Percentiles rank a stretch among this genome's conserved stretches.
Conservation (phyloP, 2,113 vertebrate genomes). For the Salminus brasiliensis region DNA sequence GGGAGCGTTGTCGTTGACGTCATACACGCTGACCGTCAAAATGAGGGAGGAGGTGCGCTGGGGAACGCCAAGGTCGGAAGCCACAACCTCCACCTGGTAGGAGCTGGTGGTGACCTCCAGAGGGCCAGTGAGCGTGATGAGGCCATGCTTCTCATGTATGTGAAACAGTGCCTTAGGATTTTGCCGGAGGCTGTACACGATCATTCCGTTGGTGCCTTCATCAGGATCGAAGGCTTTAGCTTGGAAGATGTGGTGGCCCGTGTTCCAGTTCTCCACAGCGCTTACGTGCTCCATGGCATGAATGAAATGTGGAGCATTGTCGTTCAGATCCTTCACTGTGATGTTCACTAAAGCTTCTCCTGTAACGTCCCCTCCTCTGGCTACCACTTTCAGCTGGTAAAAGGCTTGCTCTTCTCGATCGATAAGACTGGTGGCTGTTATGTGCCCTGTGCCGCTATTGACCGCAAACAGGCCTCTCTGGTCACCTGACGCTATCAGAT, state of each 20-base stretch:
- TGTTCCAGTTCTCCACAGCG: conserved; percentile 94
- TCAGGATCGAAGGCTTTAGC: conserved; percentile 91
- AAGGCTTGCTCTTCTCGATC: conserved; percentile 93
- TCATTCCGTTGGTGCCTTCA: conserved; percentile 88
- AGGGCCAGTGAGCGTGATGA: conserved; percentile 82
- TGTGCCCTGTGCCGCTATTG: conserved; percentile 80
- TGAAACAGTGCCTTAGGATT: conserved; percentile 89
- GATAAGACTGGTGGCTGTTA: conserved; percentile 84
- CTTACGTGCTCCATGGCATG: conserved; percentile 88
- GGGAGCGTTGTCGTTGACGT: conserved; percentile 94
- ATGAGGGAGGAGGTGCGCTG: conserved; percentile 84
- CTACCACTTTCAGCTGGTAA: conserved; percentile 92
- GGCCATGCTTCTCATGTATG: conserved; percentile 85
- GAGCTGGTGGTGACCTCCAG: conserved; percentile 88
- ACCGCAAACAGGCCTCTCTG: conserved; percentile 88
- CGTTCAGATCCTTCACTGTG: conserved; percentile 95
- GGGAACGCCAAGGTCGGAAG: conserved; percentile 90
- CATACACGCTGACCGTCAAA: conserved; percentile 90
- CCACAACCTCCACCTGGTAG: conserved; percentile 90
- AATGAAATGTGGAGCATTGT: conserved; percentile 90
- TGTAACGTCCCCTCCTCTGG: conserved; percentile 87
- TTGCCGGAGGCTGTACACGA: conserved; percentile 90
- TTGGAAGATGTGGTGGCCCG: conserved; percentile 92
- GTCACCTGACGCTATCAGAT: conserved; percentile 92
- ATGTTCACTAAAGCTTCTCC: conserved; percentile 91